Evolutionary conservation across 92 coral and sea anemone species (phyloP), one percentile per base, ranked within the genome.

Genomic region (Phenganax subtilis): DNA sequence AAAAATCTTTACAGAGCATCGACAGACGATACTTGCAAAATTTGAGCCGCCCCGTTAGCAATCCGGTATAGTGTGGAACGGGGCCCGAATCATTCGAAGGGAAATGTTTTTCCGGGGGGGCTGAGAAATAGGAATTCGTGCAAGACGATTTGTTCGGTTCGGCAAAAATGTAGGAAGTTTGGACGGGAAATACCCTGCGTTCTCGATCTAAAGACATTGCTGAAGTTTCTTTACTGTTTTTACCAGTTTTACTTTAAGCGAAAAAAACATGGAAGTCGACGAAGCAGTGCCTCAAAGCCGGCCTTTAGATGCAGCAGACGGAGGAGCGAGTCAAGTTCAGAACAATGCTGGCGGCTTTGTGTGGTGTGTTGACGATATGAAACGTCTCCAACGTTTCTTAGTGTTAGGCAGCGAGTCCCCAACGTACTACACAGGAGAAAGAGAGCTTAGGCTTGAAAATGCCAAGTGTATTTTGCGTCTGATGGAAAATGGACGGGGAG

Each of bases 261-360:
- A 61, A 61, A 6, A 6, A 64, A 7, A 30, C 37, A 64, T 64
- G 70, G 70, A 64, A 3, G 70, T 64, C 37, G 70, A 64, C 70
- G 70, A 64, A 64, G 31, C 70, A 17, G 37, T 64, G 6, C 70
- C 70, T 6, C 37, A 64, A n/a, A n/a, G 10, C 17, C 67, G 15
- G 25, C 20, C 1, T 8, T 61, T 61, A 14, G 67, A 61, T 61
- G 75, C 89, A 17, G 97, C 90, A 0, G 93, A 87, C 77, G 30
- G 15, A 37, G 47, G 47, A 37, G 47, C 47, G 47, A 20, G 11
- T 29, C 71, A 58, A 37, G 71, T 77, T 6, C 12, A 14, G 58
- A 83, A 64, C 75, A 37, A 52, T 3, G 81, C 28, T 11, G 81
- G 75, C 9, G 81, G 75, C 25, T 73, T 12, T 44, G 86, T 68